phyloP scores from a whole-genome alignment of 2,888 invertebrate genomes.

The Lydus trimaculatus region DNA sequence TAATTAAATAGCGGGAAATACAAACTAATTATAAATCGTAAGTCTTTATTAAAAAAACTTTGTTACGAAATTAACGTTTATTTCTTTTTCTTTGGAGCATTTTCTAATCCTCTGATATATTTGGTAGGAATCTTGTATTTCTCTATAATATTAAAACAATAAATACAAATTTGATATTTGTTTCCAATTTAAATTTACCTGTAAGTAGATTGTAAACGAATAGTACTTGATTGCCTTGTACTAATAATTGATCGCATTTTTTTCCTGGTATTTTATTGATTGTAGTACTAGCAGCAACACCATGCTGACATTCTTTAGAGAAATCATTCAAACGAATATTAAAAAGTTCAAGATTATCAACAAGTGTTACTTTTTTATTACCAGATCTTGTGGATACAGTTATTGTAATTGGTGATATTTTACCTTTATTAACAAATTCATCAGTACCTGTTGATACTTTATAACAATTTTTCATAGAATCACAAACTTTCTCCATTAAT shows the following conservation, averaged over 20 bases:
- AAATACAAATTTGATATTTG: constrained; percentile 10
- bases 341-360: constrained; percentile 88
- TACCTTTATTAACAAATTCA: constrained; percentile 67
- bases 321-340: constrained; percentile 83
- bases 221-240: constrained; percentile 90
- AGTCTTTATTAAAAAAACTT: background rate
- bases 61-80: constrained; percentile 41
- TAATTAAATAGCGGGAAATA: background rate
- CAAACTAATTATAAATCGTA: background rate
- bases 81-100: constrained; percentile 75
- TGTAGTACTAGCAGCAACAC: constrained; percentile 87
- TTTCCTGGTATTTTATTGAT: constrained; percentile 78
- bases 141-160: constrained; percentile 64
- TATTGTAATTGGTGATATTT: constrained; percentile 80
- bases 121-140: constrained; percentile 80
- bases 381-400: constrained; percentile 79
- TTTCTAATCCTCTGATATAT: constrained; percentile 78
- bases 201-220: constrained; percentile 56
- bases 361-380: constrained; percentile 90
- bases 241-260: constrained; percentile 77
- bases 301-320: constrained; percentile 82
- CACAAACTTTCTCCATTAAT: constrained; percentile 69
- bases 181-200: constrained; percentile 38
- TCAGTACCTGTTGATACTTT: constrained; percentile 68
- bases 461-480: constrained; percentile 76